phyloP scores from a whole-genome alignment of 2,113 vertebrate species.

The Neopipo cinnamomea region DNA sequence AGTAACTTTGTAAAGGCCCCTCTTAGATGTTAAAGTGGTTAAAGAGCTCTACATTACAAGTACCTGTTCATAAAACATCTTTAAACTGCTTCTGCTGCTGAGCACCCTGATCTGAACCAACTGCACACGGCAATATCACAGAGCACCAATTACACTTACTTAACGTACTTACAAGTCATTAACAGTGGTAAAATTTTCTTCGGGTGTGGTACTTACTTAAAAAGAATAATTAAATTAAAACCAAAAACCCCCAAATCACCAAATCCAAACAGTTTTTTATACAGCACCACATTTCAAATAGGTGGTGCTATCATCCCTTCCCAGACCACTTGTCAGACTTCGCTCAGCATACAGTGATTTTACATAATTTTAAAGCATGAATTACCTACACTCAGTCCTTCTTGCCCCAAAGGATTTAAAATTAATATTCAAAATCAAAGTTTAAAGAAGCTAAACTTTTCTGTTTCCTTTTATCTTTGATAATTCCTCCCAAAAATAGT shows the following conservation, averaged over 20 bases:
- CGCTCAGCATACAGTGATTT: background rate
- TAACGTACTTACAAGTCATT: background rate
- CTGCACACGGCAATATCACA: background rate
- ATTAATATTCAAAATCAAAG: background rate
- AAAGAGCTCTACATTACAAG: fast-evolving
- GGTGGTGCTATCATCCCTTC: background rate
- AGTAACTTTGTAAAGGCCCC: background rate
- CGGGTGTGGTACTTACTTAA: background rate
- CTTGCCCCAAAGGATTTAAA: background rate
- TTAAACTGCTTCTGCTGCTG: background rate
- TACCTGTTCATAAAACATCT: background rate
- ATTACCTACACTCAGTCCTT: background rate
- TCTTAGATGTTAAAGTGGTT: background rate
- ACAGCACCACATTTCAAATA: background rate
- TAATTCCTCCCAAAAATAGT: background rate
- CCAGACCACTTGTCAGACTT: background rate
- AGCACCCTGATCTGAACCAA: background rate
- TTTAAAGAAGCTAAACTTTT: background rate
- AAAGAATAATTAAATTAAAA: background rate
- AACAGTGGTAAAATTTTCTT: background rate
- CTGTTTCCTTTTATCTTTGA: background rate
- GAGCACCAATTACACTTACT: background rate
- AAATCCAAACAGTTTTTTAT: background rate
- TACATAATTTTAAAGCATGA: background rate
- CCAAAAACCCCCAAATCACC: background rate